Evolutionary conservation across 2,113 vertebrate species (phyloP).

Genomic region (Isurus oxyrinchus): DNA sequence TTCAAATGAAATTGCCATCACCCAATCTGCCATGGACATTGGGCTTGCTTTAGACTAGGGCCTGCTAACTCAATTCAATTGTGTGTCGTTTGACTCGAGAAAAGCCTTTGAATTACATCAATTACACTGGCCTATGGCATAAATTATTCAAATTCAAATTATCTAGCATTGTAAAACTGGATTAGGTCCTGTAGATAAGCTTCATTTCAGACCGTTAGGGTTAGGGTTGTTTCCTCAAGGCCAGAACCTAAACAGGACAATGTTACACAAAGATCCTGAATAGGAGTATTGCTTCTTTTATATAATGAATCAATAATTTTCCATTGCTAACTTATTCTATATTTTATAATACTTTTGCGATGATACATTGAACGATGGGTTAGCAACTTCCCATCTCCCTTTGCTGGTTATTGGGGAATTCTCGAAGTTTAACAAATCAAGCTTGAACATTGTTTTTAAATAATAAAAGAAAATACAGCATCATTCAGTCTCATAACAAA

Average conservation of each 20-base stretch:
- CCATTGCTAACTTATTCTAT: background rate
- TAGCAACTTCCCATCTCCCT: background rate
- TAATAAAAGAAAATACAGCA: background rate
- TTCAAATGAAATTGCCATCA: background rate
- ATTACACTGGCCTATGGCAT: constrained; percentile 2
- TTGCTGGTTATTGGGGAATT: background rate
- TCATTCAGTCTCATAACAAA: constrained; percentile 13
- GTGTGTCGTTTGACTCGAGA: background rate
- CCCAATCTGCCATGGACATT: background rate
- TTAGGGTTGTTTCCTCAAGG: constrained; percentile 5
- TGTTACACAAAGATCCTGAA: background rate
- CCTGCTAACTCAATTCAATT: background rate
- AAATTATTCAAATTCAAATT: constrained; percentile 33
- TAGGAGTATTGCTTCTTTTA: background rate
- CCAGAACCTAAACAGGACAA: background rate
- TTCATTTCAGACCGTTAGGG: background rate
- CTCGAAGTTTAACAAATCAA: background rate
- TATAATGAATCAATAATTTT: background rate
- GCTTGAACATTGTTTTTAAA: background rate
- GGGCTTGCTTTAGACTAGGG: background rate
- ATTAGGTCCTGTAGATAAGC: background rate
- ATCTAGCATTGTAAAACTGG: constrained; percentile 15
- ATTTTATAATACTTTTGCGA: background rate
- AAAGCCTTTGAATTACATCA: constrained; percentile 14
- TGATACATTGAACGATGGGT: background rate